These are phyloP conservation scores for Geophilus truncorum DNA, from an alignment of 2,888 invertebrate species.

Conservation along the genomic window DNA sequence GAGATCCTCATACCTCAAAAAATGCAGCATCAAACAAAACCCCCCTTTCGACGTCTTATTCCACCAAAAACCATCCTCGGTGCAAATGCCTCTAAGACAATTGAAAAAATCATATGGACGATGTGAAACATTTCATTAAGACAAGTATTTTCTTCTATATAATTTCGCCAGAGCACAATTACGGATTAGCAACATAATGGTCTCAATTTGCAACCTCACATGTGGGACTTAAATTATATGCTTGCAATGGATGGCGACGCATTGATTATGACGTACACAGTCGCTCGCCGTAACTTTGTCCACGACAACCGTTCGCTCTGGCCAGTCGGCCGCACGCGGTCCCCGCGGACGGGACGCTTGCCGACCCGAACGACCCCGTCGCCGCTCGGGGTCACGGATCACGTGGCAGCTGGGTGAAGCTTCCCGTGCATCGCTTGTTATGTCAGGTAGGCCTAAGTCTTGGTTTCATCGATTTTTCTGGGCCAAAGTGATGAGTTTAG, in stretches of 20 bases:
- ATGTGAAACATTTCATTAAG: neutral
- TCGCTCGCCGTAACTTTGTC: neutral
- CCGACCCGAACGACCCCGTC: neutral
- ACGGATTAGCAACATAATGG: conserved; percentile 10
- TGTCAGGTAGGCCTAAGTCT: neutral
- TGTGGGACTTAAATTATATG: conserved; percentile 10
- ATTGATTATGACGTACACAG: conserved; percentile 5
- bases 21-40: neutral
- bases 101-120: neutral
- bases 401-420: too few relatives aligned
- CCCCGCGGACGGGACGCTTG: neutral
- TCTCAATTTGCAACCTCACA: conserved; percentile 10
- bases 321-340: neutral
- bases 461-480: neutral
- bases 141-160: neutral
- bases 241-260: neutral
- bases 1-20: neutral
- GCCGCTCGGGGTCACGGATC: neutral
- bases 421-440: too few relatives aligned
- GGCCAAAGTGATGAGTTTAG: too few relatives aligned
- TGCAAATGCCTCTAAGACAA: neutral
- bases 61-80: too few relatives aligned
- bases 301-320: conserved; percentile 4
- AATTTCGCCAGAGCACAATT: conserved; percentile 3
- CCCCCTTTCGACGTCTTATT: too few relatives aligned